phyloP scores from a whole-genome alignment of 2,888 invertebrate species.

The Drosophila yooni region DNA sequence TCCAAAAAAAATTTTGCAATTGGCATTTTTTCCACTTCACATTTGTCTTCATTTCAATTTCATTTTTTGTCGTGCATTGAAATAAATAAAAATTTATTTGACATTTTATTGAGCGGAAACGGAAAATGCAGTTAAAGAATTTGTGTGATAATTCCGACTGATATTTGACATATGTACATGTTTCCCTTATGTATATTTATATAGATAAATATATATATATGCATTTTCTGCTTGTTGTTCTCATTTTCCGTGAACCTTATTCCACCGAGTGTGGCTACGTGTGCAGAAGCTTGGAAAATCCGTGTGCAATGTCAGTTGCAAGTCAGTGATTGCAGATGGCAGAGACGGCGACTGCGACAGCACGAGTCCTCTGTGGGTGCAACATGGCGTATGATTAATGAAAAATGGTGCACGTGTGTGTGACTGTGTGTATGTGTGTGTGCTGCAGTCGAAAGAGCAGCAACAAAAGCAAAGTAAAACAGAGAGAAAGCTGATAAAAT shows the following conservation, averaged over 20 bases:
- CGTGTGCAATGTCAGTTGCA: slow-evolving; percentile 67
- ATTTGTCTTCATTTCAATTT: not conserved
- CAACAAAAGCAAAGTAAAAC: slow-evolving; percentile 24
- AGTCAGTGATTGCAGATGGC: slow-evolving; percentile 54
- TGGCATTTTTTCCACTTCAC: not conserved
- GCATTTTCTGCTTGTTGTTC: not conserved
- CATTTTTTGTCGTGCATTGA: not conserved
- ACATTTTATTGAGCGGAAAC: slow-evolving; percentile 19
- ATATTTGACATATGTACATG: slow-evolving; percentile 27
- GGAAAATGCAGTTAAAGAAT: slow-evolving; percentile 20
- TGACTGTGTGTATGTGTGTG: slow-evolving; percentile 2
- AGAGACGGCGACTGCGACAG: slow-evolving; percentile 9
- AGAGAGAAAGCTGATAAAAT: slow-evolving; percentile 44
- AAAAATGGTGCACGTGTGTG: slow-evolving; percentile 45
- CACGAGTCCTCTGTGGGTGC: slow-evolving; percentile 56
- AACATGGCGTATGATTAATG: slow-evolving; percentile 76
- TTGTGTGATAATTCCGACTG: slow-evolving; percentile 24
- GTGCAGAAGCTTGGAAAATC: slow-evolving; percentile 74
- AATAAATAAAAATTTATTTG: not conserved
- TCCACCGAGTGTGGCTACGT: slow-evolving; percentile 33
- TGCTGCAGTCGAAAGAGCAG: slow-evolving; percentile 27
- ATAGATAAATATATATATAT: not conserved
- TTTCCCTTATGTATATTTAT: not conserved
- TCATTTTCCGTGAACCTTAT: not conserved
- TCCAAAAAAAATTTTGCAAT: not conserved